phyloP scores from a whole-genome alignment of 2,797 vertebrate species.

The Tinamus major region DNA sequence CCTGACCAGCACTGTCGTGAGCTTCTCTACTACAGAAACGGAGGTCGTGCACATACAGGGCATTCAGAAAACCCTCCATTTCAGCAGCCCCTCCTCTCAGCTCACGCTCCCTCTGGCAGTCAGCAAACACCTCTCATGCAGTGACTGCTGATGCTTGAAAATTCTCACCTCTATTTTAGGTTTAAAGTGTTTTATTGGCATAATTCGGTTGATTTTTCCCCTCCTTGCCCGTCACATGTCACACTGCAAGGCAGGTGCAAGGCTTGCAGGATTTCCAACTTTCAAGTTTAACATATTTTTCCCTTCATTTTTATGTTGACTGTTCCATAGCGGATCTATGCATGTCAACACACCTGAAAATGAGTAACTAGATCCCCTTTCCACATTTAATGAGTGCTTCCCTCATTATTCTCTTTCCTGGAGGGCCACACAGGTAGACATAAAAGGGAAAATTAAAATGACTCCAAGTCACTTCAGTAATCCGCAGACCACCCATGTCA shows the following conservation, averaged over 20 bases:
- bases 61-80: neutral
- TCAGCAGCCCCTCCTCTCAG: neutral
- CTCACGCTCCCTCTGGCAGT: fast-evolving
- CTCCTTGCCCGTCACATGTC: neutral
- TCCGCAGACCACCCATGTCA: conserved; percentile 63
- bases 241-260: conserved; percentile 39
- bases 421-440: conserved; percentile 72
- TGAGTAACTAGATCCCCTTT: conserved; percentile 57
- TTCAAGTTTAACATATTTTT: conserved; percentile 21
- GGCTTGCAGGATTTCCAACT: conserved; percentile 22
- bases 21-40: neutral
- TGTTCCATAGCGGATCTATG: conserved; percentile 49
- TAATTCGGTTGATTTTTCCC: neutral
- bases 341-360: conserved; percentile 56
- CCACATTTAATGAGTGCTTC: conserved; percentile 68
- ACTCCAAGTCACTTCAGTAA: conserved; percentile 53
- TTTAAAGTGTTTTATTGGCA: neutral
- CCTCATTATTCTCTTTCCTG: conserved; percentile 63
- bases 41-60: neutral
- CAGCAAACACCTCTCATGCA: neutral
- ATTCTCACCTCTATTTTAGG: neutral
- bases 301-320: conserved; percentile 16
- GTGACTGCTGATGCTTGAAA: neutral
- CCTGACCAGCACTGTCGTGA: fast-evolving
- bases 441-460: conserved; percentile 70